These are phyloP conservation scores for Parthenolecanium corni DNA, from an alignment of 2,888 invertebrate genomes.

Conservation along the genomic window DNA sequence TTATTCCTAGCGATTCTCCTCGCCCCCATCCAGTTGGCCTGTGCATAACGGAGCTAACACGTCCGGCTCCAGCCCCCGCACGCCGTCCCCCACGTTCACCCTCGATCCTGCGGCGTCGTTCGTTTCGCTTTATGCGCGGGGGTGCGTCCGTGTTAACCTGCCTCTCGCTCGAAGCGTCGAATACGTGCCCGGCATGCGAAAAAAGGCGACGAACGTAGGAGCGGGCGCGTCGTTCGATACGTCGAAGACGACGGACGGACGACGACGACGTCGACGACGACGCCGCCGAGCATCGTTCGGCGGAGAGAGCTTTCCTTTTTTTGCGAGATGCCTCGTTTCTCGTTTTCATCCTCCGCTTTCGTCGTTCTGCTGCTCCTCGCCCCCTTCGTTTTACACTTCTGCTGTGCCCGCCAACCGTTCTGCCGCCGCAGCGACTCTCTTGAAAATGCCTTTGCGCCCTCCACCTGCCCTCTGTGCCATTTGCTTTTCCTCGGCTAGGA, in stretches of 20 bases:
- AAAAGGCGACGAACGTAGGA: neutral
- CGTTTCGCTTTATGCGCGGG: neutral
- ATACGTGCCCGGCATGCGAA: conserved; percentile 23
- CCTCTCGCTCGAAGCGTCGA: conserved; percentile 26
- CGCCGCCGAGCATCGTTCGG: neutral
- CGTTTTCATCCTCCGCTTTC: neutral
- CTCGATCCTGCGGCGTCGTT: neutral
- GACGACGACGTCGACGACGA: neutral
- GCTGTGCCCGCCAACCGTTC: no score
- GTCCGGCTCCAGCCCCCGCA: no score
- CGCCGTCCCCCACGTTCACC: no score
- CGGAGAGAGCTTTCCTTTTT: conserved; percentile 8
- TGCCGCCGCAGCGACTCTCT: no score
- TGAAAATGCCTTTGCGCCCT: no score
- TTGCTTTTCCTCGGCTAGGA: no score
- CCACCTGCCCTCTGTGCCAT: no score
- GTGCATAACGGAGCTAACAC: no score
- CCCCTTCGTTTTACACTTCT: neutral
- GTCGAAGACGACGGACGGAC: neutral
- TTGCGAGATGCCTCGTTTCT: neutral
- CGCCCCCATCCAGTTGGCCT: no score
- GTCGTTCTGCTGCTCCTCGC: conserved; percentile 2
- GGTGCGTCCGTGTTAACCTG: conserved; percentile 12
- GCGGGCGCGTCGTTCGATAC: neutral
- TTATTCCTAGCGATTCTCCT: no score